A percentile compares a stretch with the other conserved stretches of the same genome.
Evolutionary conservation across 2,113 vertebrate species (phyloP).

Genomic region (Chamaea fasciata): DNA sequence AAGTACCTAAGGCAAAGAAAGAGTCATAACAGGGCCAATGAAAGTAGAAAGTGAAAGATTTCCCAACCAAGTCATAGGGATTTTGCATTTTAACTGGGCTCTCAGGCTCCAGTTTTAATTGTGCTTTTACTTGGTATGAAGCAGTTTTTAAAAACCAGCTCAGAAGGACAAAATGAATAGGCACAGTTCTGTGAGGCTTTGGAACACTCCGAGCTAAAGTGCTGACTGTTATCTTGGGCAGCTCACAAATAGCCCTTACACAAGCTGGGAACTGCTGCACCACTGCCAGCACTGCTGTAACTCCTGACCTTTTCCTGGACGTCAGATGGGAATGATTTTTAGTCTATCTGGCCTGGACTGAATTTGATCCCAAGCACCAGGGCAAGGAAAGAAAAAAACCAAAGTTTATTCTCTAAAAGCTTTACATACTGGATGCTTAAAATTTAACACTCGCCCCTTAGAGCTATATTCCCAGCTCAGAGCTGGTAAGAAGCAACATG

Average conservation of each 20-base stretch:
- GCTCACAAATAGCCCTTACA: neutral
- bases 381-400: neutral
- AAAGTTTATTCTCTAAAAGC: conserved; percentile 38
- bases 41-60: neutral
- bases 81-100: neutral
- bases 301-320: conserved; percentile 49
- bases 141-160: neutral
- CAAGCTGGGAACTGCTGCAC: conserved; percentile 35
- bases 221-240: neutral
- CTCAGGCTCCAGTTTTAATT: neutral
- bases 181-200: neutral
- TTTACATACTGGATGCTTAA: conserved; percentile 15
- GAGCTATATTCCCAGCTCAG: conserved; percentile 53
- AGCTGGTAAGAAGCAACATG: conserved; percentile 69
- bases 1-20: neutral
- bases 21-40: neutral
- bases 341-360: conserved; percentile 44
- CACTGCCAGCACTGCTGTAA: conserved; percentile 23
- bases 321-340: conserved; percentile 68
- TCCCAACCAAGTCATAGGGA: neutral
- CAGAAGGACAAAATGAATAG: neutral
- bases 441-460: conserved; percentile 38
- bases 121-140: neutral
- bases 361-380: conserved; percentile 63
- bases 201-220: neutral